A percentile compares a stretch with the other conserved stretches of the same genome.
Evolutionary conservation across 2,797 vertebrate genomes (phyloP).

Genomic region (Cottoperca gobio): DNA sequence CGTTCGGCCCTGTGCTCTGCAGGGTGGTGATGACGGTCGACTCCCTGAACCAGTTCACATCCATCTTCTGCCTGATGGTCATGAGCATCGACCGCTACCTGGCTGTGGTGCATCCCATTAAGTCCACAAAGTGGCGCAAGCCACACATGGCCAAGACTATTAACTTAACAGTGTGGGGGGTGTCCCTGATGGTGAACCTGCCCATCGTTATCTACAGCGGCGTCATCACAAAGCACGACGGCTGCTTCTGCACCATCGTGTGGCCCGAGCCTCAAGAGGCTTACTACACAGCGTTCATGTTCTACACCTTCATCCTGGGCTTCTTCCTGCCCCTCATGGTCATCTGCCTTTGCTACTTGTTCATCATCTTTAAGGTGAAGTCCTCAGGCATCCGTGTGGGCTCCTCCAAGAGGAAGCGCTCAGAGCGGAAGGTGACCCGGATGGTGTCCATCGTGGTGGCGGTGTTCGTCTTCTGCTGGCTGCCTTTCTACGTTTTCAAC

Average conservation of each 20-base stretch:
- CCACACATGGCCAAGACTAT: constrained; percentile 94
- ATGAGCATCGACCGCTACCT: constrained; percentile 97
- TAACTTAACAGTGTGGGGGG: constrained; percentile 92
- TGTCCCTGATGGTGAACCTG: constrained; percentile 95
- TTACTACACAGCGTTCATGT: constrained; percentile 96
- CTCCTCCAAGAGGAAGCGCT: constrained; percentile 94
- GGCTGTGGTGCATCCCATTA: constrained; percentile 96
- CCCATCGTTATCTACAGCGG: constrained; percentile 95
- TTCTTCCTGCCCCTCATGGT: constrained; percentile 95
- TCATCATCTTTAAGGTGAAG: constrained; percentile 96
- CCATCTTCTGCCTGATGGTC: constrained; percentile 96
- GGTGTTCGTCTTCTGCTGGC: constrained; percentile 97
- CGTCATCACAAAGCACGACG: constrained; percentile 87
- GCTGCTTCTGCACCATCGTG: constrained; percentile 93
- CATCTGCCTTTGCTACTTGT: constrained; percentile 96
- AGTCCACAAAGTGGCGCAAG: constrained; percentile 94
- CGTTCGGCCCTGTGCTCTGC: constrained; percentile 94
- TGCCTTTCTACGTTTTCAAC: constrained; percentile 97
- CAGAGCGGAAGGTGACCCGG: constrained; percentile 94
- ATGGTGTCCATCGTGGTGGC: constrained; percentile 98
- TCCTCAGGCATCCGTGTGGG: constrained; percentile 94
- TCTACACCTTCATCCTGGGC: constrained; percentile 95
- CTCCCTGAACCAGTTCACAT: constrained; percentile 97
- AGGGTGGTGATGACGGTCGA: constrained; percentile 96
- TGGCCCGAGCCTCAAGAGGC: constrained; percentile 94